Percentiles rank a stretch among this genome's conserved stretches.
These are phyloP conservation scores for Uromys caudimaculatus DNA, from an alignment of 2,797 vertebrate species.

Conservation along the genomic window DNA sequence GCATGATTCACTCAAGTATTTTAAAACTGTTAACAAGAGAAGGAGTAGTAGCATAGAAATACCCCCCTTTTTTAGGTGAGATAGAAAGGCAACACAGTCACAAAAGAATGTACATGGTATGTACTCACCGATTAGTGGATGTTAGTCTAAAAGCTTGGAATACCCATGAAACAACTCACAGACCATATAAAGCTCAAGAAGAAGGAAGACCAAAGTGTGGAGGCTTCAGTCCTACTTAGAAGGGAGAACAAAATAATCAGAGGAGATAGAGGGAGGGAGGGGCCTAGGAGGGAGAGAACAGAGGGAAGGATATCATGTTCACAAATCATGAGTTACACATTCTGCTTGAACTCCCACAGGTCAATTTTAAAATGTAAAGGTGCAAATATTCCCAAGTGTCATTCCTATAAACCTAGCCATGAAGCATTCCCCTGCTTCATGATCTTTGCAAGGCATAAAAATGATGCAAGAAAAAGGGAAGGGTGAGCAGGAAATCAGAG, in stretches of 20 bases:
- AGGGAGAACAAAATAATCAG: too few relatives aligned
- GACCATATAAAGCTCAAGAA: too few relatives aligned
- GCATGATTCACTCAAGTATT: neutral
- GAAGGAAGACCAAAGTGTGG: too few relatives aligned
- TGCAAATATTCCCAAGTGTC: too few relatives aligned
- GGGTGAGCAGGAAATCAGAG: neutral
- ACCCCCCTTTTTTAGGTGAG: accelerated
- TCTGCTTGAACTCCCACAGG: neutral
- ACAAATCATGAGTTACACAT: accelerated
- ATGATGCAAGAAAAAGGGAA: neutral
- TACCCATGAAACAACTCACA: too few relatives aligned
- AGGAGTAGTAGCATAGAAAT: neutral
- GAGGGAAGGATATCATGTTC: too few relatives aligned
- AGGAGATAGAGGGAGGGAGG: too few relatives aligned
- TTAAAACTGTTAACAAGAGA: neutral
- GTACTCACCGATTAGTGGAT: too few relatives aligned
- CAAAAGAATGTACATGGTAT: too few relatives aligned
- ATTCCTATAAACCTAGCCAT: neutral
- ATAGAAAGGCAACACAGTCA: neutral
- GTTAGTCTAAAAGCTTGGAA: too few relatives aligned
- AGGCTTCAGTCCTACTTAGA: too few relatives aligned
- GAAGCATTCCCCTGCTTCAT: neutral
- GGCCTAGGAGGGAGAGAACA: too few relatives aligned
- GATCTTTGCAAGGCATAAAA: neutral
- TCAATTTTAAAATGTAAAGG: neutral